Percentiles rank a stretch among this genome's conserved stretches.
phyloP scores from a whole-genome alignment of 2,797 vertebrate genomes.

The Megaceryle alcyon region DNA sequence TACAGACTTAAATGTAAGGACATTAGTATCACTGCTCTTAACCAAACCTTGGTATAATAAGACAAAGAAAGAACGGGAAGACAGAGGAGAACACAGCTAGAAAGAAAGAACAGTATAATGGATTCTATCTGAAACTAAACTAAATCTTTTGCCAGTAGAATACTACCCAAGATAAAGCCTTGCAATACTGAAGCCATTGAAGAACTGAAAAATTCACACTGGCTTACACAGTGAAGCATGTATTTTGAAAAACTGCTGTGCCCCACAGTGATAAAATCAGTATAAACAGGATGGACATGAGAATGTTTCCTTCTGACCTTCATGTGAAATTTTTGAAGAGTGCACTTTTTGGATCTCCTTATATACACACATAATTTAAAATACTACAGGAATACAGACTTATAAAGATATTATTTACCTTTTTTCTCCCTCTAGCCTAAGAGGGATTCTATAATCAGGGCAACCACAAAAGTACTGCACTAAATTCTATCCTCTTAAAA shows the following conservation, averaged over 20 bases:
- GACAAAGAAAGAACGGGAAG: neutral
- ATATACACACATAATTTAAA: constrained; percentile 41
- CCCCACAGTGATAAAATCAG: constrained; percentile 39
- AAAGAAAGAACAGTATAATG: constrained; percentile 21
- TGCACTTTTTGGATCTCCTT: constrained; percentile 35
- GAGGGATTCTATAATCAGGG: constrained; percentile 40
- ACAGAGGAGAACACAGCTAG: neutral
- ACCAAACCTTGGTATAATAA: neutral
- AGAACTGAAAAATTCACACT: constrained; percentile 82
- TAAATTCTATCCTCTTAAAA: constrained; percentile 64
- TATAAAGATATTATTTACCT: constrained; percentile 37
- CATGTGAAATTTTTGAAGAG: constrained; percentile 26
- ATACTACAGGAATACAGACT: constrained; percentile 33
- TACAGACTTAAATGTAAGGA: neutral
- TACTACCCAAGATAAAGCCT: constrained; percentile 77
- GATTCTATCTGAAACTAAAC: constrained; percentile 79
- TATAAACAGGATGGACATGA: constrained; percentile 45
- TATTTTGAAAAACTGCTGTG: constrained; percentile 44
- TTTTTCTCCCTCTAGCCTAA: constrained; percentile 33
- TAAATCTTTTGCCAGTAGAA: constrained; percentile 78
- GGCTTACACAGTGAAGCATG: neutral
- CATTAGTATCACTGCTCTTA: constrained; percentile 23
- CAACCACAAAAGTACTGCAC: constrained; percentile 48
- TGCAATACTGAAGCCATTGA: constrained; percentile 77
- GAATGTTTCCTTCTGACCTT: constrained; percentile 37